These are phyloP conservation scores for Sterna hirundo DNA, from an alignment of 2,113 vertebrate species.

Conservation along the genomic window DNA sequence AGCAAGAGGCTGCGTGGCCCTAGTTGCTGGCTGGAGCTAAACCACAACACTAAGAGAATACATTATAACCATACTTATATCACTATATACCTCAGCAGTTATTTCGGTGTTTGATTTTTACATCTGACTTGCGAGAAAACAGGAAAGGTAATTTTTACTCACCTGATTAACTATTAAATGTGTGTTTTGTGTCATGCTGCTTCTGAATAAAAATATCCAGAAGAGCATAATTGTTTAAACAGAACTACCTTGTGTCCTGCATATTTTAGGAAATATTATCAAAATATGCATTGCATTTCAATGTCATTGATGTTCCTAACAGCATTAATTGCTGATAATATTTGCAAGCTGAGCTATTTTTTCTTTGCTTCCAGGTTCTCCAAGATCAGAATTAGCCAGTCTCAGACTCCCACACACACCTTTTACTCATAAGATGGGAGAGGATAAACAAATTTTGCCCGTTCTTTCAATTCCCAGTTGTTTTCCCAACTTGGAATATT, in stretches of 20 bases:
- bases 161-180: background rate
- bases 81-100: background rate
- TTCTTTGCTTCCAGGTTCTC: background rate
- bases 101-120: background rate
- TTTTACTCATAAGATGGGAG: background rate
- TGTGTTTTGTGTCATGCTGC: background rate
- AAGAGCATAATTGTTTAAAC: background rate
- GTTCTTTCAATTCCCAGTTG: background rate
- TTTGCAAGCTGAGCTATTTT: background rate
- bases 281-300: background rate
- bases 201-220: constrained; percentile 4
- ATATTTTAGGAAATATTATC: background rate
- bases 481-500: background rate
- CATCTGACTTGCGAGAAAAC: background rate
- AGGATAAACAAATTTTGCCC: background rate
- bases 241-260: background rate
- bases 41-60: background rate
- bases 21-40: background rate
- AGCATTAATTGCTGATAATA: background rate
- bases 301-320: background rate
- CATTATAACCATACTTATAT: background rate
- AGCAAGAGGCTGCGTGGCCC: background rate
- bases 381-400: background rate
- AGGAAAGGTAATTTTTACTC: background rate
- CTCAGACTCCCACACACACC: background rate